phyloP scores from a whole-genome alignment of 1,140 invertebrate genomes.

The Aethina tumida region DNA sequence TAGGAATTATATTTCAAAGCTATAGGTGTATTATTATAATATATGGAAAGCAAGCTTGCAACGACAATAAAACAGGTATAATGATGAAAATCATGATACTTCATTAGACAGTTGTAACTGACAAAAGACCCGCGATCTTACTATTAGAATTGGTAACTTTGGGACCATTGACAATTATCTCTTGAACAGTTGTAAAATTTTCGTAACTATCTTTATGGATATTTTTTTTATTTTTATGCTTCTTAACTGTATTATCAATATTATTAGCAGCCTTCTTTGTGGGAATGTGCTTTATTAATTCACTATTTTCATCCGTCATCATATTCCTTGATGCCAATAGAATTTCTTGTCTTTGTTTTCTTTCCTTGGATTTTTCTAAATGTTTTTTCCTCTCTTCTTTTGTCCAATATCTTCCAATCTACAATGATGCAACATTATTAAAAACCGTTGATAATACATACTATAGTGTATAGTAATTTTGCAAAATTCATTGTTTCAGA shows the following conservation, averaged over 20 bases:
- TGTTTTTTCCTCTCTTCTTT: slow-evolving; percentile 71
- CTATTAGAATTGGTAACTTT: slow-evolving; percentile 35
- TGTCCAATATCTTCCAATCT: slow-evolving; percentile 69
- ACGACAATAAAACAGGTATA: slow-evolving; percentile 10
- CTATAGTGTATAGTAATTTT: too few relatives aligned
- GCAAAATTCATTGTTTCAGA: too few relatives aligned
- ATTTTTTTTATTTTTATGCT: slow-evolving; percentile 36
- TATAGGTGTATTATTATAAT: too few relatives aligned
- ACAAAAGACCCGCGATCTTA: slow-evolving; percentile 42
- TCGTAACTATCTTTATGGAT: slow-evolving; percentile 37
- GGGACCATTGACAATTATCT: slow-evolving; percentile 40
- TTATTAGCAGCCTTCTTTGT: slow-evolving; percentile 31
- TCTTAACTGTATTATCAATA: slow-evolving; percentile 37
- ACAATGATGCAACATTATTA: slow-evolving; percentile 6
- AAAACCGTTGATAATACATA: too few relatives aligned
- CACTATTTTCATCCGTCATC: slow-evolving; percentile 22
- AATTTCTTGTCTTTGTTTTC: slow-evolving; percentile 47
- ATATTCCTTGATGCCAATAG: slow-evolving; percentile 25
- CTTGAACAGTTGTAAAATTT: slow-evolving; percentile 40
- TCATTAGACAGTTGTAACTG: slow-evolving; percentile 43
- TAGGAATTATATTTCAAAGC: too few relatives aligned
- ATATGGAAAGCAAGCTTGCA: slow-evolving; percentile 9
- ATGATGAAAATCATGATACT: too few relatives aligned
- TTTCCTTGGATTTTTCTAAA: slow-evolving; percentile 56
- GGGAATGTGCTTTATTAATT: slow-evolving; percentile 17